Evolutionary conservation across 2,113 vertebrate species (phyloP), one percentile per base, ranked within the genome.

Genomic region (Prolemur simus): DNA sequence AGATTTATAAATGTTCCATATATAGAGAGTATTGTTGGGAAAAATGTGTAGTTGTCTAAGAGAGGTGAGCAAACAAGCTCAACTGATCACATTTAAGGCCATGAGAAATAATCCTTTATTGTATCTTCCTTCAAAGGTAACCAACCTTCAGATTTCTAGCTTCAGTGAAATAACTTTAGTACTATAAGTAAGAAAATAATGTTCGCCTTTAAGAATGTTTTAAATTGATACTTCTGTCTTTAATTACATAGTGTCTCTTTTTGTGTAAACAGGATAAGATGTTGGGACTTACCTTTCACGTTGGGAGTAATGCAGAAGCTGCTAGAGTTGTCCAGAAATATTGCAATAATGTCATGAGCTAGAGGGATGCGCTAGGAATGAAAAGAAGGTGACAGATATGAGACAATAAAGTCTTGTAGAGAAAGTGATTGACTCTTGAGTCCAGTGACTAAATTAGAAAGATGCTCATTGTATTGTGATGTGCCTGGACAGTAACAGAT

Each of bases 121-220:
- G 32, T 74, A 7, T 83, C n/a, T 90, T 96, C 18, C 37, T 83
- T 96, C 29, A 89, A 54, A 71, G 89, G 37, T 25, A 87, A 11
- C 15, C 76, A 78, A 5, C 32, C 12, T 58, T 92, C n/a, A 76
- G 34, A 68, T 94, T 86, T 92, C 69, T 54, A 87, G 23, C 37
- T 9, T 90, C 10, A 63, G 27, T 92, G 49, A 90, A 87, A 37
- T 37, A 78, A 83, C 17, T 32, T 56, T 32, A 49, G 37, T 64
- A 49, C 52, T 69, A 49, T 10, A 60, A 96, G 39, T 91, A 45
- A 39, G 6, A 78, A 96, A 82, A 66, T 52, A 63, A 34, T 71
- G 54, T 39, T 91, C 93, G 11, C 34, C 45, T 88, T 89, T 81
- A 77, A 76, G 37, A 64, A 27, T 52, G 3, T 68, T 69, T 42